Evolutionary conservation across 2,797 vertebrate genomes (phyloP).

Genomic region (Sorex maritimensis): DNA sequence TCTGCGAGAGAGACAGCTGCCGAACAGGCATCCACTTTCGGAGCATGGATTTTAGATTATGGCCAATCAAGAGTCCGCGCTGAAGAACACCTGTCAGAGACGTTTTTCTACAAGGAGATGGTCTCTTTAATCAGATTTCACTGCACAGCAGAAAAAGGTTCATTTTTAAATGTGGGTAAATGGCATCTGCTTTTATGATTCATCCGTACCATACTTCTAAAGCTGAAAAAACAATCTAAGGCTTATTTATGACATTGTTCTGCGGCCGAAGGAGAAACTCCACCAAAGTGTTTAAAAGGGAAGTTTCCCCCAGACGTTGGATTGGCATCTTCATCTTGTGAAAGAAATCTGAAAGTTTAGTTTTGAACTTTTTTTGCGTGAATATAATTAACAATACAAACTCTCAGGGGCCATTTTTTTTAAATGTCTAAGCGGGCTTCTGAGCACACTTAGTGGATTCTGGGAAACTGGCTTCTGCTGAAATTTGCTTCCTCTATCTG

Average conservation of each 20-base stretch:
- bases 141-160: conserved; percentile 73
- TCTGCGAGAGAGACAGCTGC: conserved; percentile 82
- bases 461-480: background rate
- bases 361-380: conserved; percentile 10
- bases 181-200: conserved; percentile 79
- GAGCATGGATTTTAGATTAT: conserved; percentile 83
- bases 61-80: conserved; percentile 55
- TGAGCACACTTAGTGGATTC: background rate
- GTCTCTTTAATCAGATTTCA: conserved; percentile 82
- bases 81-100: conserved; percentile 82
- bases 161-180: conserved; percentile 70
- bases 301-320: conserved; percentile 59
- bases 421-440: background rate
- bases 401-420: background rate
- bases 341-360: conserved; percentile 4
- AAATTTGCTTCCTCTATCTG: conserved; percentile 46
- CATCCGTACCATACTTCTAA: conserved; percentile 35
- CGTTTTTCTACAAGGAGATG: conserved; percentile 72
- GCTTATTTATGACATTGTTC: conserved; percentile 63
- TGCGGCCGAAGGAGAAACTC: conserved; percentile 16
- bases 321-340: conserved; percentile 42
- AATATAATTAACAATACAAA: background rate
- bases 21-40: conserved; percentile 1
- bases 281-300: conserved; percentile 46
- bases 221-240: conserved; percentile 66